These are phyloP conservation scores for Hirtodrosophila duncani DNA, from an alignment of 2,888 invertebrate species.

Conservation along the genomic window DNA sequence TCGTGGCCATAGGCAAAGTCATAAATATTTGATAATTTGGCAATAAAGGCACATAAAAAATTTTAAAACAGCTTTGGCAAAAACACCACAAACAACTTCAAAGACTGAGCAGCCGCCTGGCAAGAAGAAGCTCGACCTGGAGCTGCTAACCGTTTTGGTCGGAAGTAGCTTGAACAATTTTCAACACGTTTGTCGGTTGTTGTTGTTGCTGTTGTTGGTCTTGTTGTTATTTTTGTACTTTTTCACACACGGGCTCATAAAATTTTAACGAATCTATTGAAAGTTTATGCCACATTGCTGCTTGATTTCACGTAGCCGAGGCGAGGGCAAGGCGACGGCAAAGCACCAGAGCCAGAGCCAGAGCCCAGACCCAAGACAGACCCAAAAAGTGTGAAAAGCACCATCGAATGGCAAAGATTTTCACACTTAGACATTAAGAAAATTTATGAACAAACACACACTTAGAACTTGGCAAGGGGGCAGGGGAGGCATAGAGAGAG, in stretches of 20 bases:
- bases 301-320: slow-evolving; percentile 55
- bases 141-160: slow-evolving; percentile 32
- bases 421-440: slow-evolving; percentile 73
- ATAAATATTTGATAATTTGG: too few species aligned
- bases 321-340: not conserved
- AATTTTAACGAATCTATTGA: slow-evolving; percentile 75
- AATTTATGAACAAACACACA: slow-evolving; percentile 60
- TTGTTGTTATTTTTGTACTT: slow-evolving; percentile 13
- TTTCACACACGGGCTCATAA: slow-evolving; percentile 48
- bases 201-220: slow-evolving; percentile 7
- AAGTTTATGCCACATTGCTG: slow-evolving; percentile 74
- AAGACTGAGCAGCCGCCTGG: slow-evolving; percentile 15
- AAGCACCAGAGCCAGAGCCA: not conserved
- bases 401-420: slow-evolving; percentile 77
- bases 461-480: too few species aligned
- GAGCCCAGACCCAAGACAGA: not conserved
- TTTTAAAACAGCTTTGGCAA: slow-evolving; percentile 43
- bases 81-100: slow-evolving; percentile 42
- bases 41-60: slow-evolving; percentile 49
- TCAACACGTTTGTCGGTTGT: slow-evolving; percentile 60
- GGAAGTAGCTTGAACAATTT: slow-evolving; percentile 69
- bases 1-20: slow-evolving; percentile 14
- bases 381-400: slow-evolving; percentile 70
- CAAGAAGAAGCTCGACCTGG: slow-evolving; percentile 1
- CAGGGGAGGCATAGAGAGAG: not conserved